Evolutionary conservation across 2,888 invertebrate genomes (phyloP).

Genomic region (Aphidius colemani): DNA sequence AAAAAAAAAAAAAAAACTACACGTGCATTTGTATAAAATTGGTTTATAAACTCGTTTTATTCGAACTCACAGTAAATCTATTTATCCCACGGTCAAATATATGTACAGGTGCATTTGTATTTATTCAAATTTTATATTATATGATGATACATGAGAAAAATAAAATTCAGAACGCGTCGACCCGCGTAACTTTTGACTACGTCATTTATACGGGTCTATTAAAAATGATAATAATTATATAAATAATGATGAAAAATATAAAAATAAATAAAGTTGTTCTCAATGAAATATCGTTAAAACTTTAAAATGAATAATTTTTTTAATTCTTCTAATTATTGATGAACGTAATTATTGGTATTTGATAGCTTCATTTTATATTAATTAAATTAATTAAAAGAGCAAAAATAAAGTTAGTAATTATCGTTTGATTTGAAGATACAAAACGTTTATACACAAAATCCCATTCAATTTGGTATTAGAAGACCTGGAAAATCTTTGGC

Average conservation of each 20-base stretch:
- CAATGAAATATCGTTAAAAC: neutral
- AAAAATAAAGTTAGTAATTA: too few relatives aligned
- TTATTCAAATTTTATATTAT: too few relatives aligned
- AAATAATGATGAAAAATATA: neutral
- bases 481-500: too few relatives aligned
- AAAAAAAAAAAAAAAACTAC: too few relatives aligned
- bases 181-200: conserved; percentile 21
- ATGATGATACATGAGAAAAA: conserved; percentile 13
- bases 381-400: too few relatives aligned
- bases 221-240: conserved; percentile 10
- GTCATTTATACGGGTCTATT: conserved; percentile 36
- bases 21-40: conserved; percentile 9
- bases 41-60: neutral
- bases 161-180: conserved; percentile 43
- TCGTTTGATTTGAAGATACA: too few relatives aligned
- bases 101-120: too few relatives aligned
- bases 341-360: too few relatives aligned
- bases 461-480: too few relatives aligned
- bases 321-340: too few relatives aligned
- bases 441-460: too few relatives aligned
- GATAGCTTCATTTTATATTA: neutral
- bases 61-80: neutral
- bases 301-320: too few relatives aligned
- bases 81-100: conserved; percentile 4
- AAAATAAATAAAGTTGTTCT: neutral